phyloP scores from a whole-genome alignment of 2,113 vertebrate species.

The Alethe castanea region DNA sequence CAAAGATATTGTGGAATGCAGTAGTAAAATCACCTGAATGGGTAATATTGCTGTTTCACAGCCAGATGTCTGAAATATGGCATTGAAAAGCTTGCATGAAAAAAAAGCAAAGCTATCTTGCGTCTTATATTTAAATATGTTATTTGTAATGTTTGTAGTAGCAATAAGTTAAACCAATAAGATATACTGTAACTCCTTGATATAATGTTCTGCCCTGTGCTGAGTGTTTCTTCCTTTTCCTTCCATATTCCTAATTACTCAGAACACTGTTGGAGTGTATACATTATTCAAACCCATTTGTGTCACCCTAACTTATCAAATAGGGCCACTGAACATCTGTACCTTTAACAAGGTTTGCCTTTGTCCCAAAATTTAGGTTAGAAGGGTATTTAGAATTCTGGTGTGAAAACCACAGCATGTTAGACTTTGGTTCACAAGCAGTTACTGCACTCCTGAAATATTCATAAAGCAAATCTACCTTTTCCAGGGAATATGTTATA shows the following conservation, averaged over 20 bases:
- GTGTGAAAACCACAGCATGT: background rate
- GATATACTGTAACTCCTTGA: background rate
- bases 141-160: background rate
- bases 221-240: background rate
- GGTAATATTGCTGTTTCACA: background rate
- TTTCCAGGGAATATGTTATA: background rate
- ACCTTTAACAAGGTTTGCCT: background rate
- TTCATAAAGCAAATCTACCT: background rate
- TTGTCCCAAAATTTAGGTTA: background rate
- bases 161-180: background rate
- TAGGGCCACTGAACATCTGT: background rate
- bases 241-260: background rate
- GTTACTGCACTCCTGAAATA: background rate
- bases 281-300: background rate
- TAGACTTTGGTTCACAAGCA: background rate
- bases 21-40: background rate
- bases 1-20: background rate
- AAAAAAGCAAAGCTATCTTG: background rate
- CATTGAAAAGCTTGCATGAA: background rate
- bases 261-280: background rate
- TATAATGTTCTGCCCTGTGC: background rate
- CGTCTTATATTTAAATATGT: background rate
- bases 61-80: background rate
- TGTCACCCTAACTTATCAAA: background rate
- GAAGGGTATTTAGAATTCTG: background rate